Evolutionary conservation across 2,113 vertebrate genomes (phyloP), one percentile per base, ranked within the genome.

Genomic region (Pseudolaguvia tuberculata): DNA sequence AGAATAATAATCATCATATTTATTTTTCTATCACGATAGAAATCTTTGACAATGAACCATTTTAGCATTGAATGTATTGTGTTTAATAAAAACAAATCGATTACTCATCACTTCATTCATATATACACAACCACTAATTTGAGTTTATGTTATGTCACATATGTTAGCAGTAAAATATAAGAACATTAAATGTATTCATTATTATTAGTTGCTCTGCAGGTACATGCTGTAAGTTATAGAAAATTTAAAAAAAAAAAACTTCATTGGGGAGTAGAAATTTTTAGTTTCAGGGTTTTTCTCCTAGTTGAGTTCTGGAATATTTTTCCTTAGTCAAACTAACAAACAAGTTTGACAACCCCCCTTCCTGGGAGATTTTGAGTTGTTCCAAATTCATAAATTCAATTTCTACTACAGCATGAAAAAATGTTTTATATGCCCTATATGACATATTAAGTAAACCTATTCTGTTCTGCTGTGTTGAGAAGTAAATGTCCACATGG

Each of bases 221-320:
- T 35, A 29, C 13, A 58, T 58, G 9, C 21, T 3, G 3, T 61
- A 3, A 29, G 20, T 8, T 35, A 9, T 31, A 59, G 29, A 59
- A 51, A 13, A 8, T 0, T 47, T 39, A 8, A 35, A 50, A 65
- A n/a, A 61, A 31, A 59, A 31, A 74, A 23, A 23, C 17, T 29
- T 13, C 2, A n/a, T 25, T 35, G 31, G 3, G 3, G 31, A 35
- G 31, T 6, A 35, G 6, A 3, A 35, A 35, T 35, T 35, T 6
- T 35, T 35, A 35, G 6, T 58, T 8, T 59, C 39, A 50, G 14
- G 3, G n/a, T 57, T 10, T 61, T 50, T 68, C 74, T 84, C 62
- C 84, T 21, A 18, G 50, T 21, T 67, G 76, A 47, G 78, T 90
- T 83, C 88, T 94, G 0, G 94, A 93, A n/a, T 95, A 97, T 75